Evolutionary conservation across 2,113 vertebrate species (phyloP).

Genomic region (Equus przewalskii): DNA sequence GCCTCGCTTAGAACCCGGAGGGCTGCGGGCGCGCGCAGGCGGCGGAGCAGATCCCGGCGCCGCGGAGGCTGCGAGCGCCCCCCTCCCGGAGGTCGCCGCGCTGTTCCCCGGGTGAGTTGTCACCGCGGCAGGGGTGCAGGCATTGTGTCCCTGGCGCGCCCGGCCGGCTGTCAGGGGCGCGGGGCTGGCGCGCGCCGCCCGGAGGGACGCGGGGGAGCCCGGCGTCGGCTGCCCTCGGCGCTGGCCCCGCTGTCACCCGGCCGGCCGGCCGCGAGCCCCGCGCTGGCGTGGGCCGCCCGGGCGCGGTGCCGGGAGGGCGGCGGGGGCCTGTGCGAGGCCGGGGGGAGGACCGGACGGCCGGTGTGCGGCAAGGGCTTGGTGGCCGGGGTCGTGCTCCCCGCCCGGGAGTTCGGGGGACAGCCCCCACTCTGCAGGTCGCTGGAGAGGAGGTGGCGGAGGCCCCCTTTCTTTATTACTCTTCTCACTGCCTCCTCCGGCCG

Average conservation of each 20-base stretch:
- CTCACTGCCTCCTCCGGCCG: background rate
- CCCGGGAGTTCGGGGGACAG: background rate
- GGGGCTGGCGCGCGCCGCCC: background rate
- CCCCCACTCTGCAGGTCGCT: background rate
- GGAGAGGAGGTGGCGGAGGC: slow-evolving; percentile 4
- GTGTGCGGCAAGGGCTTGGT: background rate
- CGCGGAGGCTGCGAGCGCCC: slow-evolving; percentile 62
- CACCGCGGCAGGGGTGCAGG: background rate
- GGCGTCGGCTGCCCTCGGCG: background rate
- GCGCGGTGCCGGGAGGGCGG: background rate
- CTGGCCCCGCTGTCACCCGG: slow-evolving; percentile 32
- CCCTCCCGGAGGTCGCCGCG: slow-evolving; percentile 44
- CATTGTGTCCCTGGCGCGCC: slow-evolving; percentile 60
- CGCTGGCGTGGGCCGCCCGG: background rate
- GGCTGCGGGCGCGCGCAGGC: slow-evolving; percentile 60
- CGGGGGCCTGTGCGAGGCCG: background rate
- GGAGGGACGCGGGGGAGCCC: background rate
- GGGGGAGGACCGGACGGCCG: background rate
- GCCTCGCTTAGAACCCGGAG: slow-evolving; percentile 54
- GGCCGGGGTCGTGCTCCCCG: background rate
- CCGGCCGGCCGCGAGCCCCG: background rate
- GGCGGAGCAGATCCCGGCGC: slow-evolving; percentile 16
- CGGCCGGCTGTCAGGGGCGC: slow-evolving; percentile 61
- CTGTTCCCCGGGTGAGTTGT: slow-evolving; percentile 78
- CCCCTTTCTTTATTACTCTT: background rate